phyloP scores from a whole-genome alignment of 30 jellyfish, hydroid and myxozoan species.

The Aurelia aurita complex sp. Pacific region DNA sequence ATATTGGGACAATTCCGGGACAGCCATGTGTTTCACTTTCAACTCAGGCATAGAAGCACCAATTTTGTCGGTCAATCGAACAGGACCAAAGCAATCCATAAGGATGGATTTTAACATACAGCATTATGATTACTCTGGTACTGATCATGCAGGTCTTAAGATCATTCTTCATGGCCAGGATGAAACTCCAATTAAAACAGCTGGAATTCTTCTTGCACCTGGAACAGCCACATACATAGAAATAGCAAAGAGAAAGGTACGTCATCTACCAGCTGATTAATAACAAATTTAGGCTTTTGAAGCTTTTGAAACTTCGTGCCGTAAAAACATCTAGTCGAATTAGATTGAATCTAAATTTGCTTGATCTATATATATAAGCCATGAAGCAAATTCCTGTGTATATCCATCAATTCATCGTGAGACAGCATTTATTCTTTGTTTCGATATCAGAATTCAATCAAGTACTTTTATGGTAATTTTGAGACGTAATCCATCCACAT shows the following conservation, averaged over 20 bases:
- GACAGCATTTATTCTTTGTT: too few relatives aligned
- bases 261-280: not conserved
- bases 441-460: too few relatives aligned
- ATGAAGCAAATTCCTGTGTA: too few relatives aligned
- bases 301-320: too few relatives aligned
- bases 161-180: constrained; percentile 90
- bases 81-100: constrained; percentile 63
- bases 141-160: constrained; percentile 71
- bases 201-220: constrained; percentile 84
- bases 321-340: too few relatives aligned
- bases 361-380: too few relatives aligned
- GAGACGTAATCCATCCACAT: too few relatives aligned
- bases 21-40: constrained; percentile 82
- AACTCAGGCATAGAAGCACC: constrained; percentile 79
- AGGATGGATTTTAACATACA: constrained; percentile 56
- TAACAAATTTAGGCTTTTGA: too few relatives aligned
- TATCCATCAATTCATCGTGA: too few relatives aligned
- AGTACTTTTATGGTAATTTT: too few relatives aligned
- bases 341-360: too few relatives aligned
- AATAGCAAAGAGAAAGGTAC: constrained; percentile 79
- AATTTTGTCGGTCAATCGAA: constrained; percentile 38
- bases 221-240: constrained; percentile 72
- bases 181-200: constrained; percentile 84
- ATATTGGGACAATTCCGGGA: constrained; percentile 75
- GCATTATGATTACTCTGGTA: constrained; percentile 85